Evolutionary conservation across 2,888 invertebrate species (phyloP).

Genomic region (Eupelmus urozonus): DNA sequence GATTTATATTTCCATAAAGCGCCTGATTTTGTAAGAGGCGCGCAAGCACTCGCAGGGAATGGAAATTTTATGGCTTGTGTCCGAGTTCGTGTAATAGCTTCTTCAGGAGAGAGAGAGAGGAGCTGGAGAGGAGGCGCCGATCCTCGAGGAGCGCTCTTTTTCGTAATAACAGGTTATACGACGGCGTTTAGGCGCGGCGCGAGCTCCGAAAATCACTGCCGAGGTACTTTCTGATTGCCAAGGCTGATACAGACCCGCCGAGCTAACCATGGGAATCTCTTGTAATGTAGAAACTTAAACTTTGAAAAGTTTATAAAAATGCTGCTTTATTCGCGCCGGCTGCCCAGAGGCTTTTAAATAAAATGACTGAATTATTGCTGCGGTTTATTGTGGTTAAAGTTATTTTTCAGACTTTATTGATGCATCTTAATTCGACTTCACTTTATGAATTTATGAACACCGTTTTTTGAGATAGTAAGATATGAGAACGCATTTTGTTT

Average conservation of each 20-base stretch:
- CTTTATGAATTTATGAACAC: no score
- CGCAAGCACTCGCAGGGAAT: background rate
- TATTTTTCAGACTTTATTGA: no score
- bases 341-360: background rate
- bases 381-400: no score
- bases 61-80: constrained; percentile 35
- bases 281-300: constrained; percentile 6
- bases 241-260: background rate
- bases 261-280: background rate
- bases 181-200: background rate
- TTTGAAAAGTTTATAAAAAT: constrained; percentile 14
- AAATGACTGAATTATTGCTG: background rate
- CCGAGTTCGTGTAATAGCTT: constrained; percentile 32
- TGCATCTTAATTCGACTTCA: no score
- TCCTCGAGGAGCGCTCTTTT: constrained; percentile 1
- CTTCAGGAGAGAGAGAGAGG: constrained; percentile 14
- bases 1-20: constrained; percentile 52
- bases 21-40: constrained; percentile 12
- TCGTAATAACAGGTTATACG: constrained; percentile 50
- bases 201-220: constrained; percentile 30
- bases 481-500: background rate
- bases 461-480: no score
- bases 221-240: constrained; percentile 1
- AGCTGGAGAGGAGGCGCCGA: background rate
- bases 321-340: background rate